These are phyloP conservation scores for Dorcus hopei DNA, from an alignment of 2,888 invertebrate genomes.

Conservation along the genomic window DNA sequence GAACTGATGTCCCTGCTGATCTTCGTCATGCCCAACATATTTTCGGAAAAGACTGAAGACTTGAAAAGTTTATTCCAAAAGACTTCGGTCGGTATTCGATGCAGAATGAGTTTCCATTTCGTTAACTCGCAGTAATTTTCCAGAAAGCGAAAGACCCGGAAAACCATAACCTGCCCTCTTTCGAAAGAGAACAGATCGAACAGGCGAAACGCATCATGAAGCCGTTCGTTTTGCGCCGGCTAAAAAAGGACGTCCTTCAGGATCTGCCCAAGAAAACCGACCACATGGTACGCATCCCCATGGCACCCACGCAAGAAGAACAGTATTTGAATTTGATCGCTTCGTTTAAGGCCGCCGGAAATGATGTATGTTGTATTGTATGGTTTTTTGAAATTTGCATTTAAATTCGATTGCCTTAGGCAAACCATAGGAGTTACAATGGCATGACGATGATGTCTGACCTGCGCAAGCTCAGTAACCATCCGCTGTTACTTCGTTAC, in stretches of 20 bases:
- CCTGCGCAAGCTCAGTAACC: constrained; percentile 90
- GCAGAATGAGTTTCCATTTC: not conserved
- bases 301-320: constrained; percentile 70
- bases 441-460: constrained; percentile 88
- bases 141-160: constrained; percentile 53
- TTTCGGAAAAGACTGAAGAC: constrained; percentile 82
- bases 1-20: constrained; percentile 93
- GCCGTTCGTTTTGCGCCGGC: constrained; percentile 86
- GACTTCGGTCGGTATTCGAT: constrained; percentile 54
- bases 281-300: constrained; percentile 61
- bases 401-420: constrained; percentile 5
- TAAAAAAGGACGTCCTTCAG: constrained; percentile 82
- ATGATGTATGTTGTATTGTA: constrained; percentile 48
- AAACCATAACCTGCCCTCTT: constrained; percentile 67
- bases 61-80: constrained; percentile 85
- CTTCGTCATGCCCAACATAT: constrained; percentile 95
- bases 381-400: too few relatives aligned
- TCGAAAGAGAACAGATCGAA: constrained; percentile 84
- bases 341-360: constrained; percentile 62
- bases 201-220: constrained; percentile 95
- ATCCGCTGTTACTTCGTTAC: constrained; percentile 79
- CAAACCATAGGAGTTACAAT: constrained; percentile 55
- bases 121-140: constrained; percentile 40
- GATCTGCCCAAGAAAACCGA: constrained; percentile 84
- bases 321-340: constrained; percentile 74